Base-by-base conservation (phyloP, 2,888 invertebrate genomes). In the Drosophila mercatorum region DNA sequence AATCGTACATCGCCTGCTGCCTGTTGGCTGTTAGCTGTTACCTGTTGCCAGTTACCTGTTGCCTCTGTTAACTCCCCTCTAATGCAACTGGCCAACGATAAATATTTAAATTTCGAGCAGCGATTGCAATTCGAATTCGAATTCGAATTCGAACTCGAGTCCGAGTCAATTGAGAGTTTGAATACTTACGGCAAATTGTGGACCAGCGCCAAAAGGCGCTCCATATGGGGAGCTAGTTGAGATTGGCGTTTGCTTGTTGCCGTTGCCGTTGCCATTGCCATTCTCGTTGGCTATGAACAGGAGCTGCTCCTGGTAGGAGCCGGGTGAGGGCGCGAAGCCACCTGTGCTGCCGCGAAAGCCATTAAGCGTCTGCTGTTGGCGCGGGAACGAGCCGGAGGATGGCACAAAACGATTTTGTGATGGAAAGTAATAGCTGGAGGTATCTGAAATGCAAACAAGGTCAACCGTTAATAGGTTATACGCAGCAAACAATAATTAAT, bases 401-500 rank as follows among this genome's bases (percentile, higher is more conserved):
- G 93, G 92, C 86, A 93, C 92, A 84, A 93, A 93, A 38, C 93
- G 92, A 72, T 90, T 91, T 86, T 92, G 92, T 61, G 85, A 81
- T 47, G 91, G 88, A 62, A 92, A 92, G 71, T 91, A 93, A 76
- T 91, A 93, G 78, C 84, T 83, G 69, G 90, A 90, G 61, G 88
- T 70, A 88, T 92, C 92, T 92, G 84, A 46, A 92, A 91, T 75
- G 53, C 72, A 68, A 63, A 71, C 56, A 72, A 78, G 75, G 76
- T 84, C 60, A 62, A 38, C 71, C 31, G 63, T 60, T 72, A 62
- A 70, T 68, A 41, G 63, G 28, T 44, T 40, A 14, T 41, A 64
- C 12, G 34, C 14, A 26, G 2, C 40, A 17, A 56, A 36, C 41
- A 61, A 59, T 61, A 77, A 70, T 74, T 68, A 78, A 75, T 75